phyloP scores from a whole-genome alignment of 1,140 invertebrate genomes.

The Daktulosphaira vitifoliae region DNA sequence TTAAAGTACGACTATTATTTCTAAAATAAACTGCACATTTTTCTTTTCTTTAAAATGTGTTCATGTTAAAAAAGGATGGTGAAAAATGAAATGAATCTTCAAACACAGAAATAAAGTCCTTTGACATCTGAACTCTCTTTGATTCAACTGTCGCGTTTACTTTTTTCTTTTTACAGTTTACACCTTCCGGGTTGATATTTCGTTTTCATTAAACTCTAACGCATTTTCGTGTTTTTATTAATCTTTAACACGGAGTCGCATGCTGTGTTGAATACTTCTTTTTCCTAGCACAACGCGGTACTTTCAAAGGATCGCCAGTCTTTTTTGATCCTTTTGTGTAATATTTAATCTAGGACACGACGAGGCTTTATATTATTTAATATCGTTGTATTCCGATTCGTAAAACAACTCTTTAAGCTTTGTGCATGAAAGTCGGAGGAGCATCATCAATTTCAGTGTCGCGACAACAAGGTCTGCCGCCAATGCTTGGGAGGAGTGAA shows the following conservation, averaged over 20 bases:
- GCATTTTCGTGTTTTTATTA: conserved; percentile 32
- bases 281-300: conserved; percentile 11
- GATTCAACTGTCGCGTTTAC: not conserved
- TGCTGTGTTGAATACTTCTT: not conserved
- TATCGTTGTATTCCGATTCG: conserved; percentile 33
- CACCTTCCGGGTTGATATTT: conserved; percentile 31
- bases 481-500: too few species aligned
- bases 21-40: too few species aligned
- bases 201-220: conserved; percentile 33
- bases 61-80: not conserved
- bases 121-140: conserved; percentile 29
- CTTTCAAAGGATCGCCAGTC: conserved; percentile 26
- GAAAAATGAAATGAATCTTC: conserved; percentile 32
- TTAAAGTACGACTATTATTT: too few species aligned
- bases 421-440: conserved; percentile 2
- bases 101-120: conserved; percentile 28
- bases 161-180: conserved; percentile 21
- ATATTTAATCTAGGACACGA: conserved; percentile 34
- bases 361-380: conserved; percentile 32
- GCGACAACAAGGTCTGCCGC: too few species aligned
- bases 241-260: conserved; percentile 22
- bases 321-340: conserved; percentile 33
- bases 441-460: conserved; percentile 27
- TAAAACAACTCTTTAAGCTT: conserved; percentile 33
- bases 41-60: too few species aligned